Conservation (phyloP, 1,140 invertebrate species). For the Listronotus oregonensis region DNA sequence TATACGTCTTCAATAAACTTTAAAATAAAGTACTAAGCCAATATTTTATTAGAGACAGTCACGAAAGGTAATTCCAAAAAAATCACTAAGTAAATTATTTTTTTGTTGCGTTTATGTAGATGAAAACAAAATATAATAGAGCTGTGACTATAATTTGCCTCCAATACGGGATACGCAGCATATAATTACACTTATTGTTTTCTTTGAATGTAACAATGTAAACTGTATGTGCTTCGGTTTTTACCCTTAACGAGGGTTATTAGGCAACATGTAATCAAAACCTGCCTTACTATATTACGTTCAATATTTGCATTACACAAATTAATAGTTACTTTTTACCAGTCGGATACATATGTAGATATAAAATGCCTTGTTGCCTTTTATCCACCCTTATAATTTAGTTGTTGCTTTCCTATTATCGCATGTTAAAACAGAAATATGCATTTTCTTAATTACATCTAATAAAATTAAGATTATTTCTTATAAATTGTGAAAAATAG, state of each 20-base stretch:
- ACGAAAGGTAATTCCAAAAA: constrained; percentile 14
- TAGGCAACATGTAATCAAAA: constrained; percentile 7
- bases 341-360: neutral
- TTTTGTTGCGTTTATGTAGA: constrained; percentile 20
- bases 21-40: too few relatives aligned
- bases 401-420: neutral
- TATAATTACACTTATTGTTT: constrained; percentile 20
- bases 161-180: constrained; percentile 10
- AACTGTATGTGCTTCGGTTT: constrained; percentile 18
- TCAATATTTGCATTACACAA: constrained; percentile 16
- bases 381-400: constrained; percentile 16
- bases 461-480: too few relatives aligned
- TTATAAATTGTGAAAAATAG: too few relatives aligned
- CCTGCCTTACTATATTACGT: too few relatives aligned
- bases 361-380: constrained; percentile 4
- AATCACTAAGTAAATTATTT: constrained; percentile 13
- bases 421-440: neutral
- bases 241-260: constrained; percentile 20
- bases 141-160: constrained; percentile 17
- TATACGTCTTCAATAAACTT: too few relatives aligned
- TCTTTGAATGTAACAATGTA: constrained; percentile 21
- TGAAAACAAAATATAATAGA: constrained; percentile 21
- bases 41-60: constrained; percentile 1
- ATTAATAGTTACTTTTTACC: constrained; percentile 5
- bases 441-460: too few relatives aligned